These are phyloP conservation scores for Chauna torquata DNA, from an alignment of 2,113 vertebrate genomes.

Conservation along the genomic window DNA sequence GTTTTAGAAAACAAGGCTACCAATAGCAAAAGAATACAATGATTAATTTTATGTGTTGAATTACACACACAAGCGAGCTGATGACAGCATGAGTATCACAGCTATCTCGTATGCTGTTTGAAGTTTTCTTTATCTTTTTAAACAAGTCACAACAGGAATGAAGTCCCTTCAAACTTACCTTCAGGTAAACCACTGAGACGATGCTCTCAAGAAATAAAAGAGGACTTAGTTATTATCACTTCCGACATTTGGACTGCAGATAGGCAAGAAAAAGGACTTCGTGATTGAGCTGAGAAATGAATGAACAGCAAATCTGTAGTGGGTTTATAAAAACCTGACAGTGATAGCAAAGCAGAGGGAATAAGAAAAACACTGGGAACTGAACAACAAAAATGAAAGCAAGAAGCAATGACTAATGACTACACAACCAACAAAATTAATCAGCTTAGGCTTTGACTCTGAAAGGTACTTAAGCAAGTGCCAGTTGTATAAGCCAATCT, in stretches of 20 bases:
- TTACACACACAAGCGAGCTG: background rate
- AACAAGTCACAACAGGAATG: background rate
- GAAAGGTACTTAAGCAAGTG: background rate
- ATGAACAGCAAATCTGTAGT: background rate
- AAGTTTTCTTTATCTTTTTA: background rate
- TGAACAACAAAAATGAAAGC: background rate
- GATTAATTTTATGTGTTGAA: background rate
- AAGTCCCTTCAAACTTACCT: background rate
- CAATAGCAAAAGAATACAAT: background rate
- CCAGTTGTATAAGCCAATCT: background rate
- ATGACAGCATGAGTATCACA: background rate
- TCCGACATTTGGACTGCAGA: background rate
- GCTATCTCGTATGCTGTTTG: background rate
- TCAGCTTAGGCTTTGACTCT: background rate
- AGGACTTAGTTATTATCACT: background rate
- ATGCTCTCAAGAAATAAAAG: background rate
- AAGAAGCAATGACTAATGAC: background rate
- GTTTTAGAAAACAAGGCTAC: background rate
- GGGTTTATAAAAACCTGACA: background rate
- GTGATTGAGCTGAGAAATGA: background rate
- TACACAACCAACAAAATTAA: background rate
- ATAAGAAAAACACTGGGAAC: background rate
- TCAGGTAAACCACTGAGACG: background rate
- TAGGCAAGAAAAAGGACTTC: background rate
- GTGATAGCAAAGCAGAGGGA: background rate